Conservation (phyloP, 2,797 vertebrate genomes). For the Cygnus olor region DNA sequence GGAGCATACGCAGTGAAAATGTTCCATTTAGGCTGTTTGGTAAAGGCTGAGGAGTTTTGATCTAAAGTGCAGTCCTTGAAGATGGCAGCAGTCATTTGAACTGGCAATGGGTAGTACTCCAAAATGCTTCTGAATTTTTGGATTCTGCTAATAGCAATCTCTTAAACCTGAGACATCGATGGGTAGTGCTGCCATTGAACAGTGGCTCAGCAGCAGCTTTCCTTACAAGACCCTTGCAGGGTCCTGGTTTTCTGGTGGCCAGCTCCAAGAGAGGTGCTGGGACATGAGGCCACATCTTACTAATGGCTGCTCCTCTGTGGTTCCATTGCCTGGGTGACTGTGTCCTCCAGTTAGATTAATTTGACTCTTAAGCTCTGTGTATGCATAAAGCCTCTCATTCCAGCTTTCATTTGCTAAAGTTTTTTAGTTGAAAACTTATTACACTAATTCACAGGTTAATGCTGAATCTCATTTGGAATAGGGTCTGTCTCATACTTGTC, state of each 20-base stretch:
- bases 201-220: neutral
- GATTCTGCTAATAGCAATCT: neutral
- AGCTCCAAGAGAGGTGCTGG: neutral
- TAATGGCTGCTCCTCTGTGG: neutral
- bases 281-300: neutral
- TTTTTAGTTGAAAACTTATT: neutral
- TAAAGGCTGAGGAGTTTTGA: neutral
- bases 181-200: neutral
- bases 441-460: neutral
- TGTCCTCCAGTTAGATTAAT: neutral
- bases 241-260: neutral
- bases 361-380: neutral
- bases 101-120: neutral
- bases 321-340: neutral
- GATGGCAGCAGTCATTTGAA: neutral
- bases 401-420: neutral
- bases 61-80: neutral
- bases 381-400: neutral
- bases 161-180: neutral
- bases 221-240: neutral
- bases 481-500: neutral
- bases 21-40: neutral
- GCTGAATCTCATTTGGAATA: neutral
- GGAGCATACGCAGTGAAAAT: neutral
- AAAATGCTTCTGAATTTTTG: neutral